A percentile compares a stretch with the other conserved stretches of the same genome.
These are phyloP conservation scores for Microcebus murinus DNA, from an alignment of 2,113 vertebrate species.

Conservation along the genomic window DNA sequence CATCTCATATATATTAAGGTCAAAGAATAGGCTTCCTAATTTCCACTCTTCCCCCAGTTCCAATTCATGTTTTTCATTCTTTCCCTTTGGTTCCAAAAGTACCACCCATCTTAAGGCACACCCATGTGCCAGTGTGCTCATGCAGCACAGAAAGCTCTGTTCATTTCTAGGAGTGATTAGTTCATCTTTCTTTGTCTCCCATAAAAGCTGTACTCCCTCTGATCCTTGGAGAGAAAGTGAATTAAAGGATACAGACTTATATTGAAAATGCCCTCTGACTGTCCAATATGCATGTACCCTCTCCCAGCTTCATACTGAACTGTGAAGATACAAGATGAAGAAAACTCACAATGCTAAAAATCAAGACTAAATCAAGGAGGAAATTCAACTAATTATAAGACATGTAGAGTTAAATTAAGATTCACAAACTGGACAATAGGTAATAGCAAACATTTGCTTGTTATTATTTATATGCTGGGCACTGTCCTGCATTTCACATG, in stretches of 20 bases:
- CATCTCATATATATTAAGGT: not conserved
- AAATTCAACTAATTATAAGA: not conserved
- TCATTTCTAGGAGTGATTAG: not conserved
- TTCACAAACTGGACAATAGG: not conserved
- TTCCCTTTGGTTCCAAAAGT: not conserved
- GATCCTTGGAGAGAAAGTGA: not conserved
- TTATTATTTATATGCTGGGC: not conserved
- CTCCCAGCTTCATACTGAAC: not conserved
- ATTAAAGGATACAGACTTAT: not conserved
- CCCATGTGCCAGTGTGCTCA: not conserved
- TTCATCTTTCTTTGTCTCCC: not conserved
- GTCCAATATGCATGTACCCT: not conserved
- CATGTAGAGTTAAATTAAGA: not conserved
- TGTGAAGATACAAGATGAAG: not conserved
- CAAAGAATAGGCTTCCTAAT: not conserved
- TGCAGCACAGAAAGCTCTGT: not conserved
- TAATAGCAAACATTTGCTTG: not conserved
- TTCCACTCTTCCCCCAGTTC: not conserved
- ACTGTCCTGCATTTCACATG: not conserved
- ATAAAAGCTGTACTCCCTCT: not conserved
- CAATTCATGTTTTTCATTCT: not conserved
- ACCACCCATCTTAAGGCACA: not conserved
- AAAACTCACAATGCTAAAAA: not conserved
- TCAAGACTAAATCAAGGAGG: not conserved
- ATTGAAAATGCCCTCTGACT: not conserved